Evolutionary conservation across 2,888 invertebrate genomes (phyloP), one percentile per base, ranked within the genome.

Genomic region (Serripes groenlandicus): DNA sequence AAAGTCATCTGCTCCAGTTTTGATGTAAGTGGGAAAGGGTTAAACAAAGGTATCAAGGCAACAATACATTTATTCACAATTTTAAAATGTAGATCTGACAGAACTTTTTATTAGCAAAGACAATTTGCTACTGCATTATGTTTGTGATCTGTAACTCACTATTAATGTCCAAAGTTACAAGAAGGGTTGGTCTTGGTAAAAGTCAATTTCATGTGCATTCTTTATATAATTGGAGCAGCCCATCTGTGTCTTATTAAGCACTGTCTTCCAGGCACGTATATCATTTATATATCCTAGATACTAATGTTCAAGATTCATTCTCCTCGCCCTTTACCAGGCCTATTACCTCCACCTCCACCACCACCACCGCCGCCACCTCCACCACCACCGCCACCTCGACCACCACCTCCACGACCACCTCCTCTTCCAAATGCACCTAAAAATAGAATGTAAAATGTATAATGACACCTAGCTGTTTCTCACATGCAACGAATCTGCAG

Each of bases 371-470:
- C 85, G 28, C 91, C 90, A 32, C 89, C 87, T 69, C 91, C 83
- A n/a, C 91, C 93, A 95, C 97, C 96, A 52, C 97, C 96, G 75
- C 93, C 92, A 11, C 90, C 91, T 18, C 91, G 88, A 3, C 90
- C 90, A 18, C 89, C 81, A 26, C 90, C 90, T 18, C 90, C 88
- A 23, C 90, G 84, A 56, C 90, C 85, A 30, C 91, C 90, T 34
- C 89, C 87, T 69, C 91, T 83, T n/a, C 91, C 93, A 95, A 97
- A 96, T 52, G 97, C 96, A 76, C 93, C 92, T 91, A 90, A 34
- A 56, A 71, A 23, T 32, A 52, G 32, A 54, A n/a, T 7, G 23
- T 3, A 34, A 37, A 54, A 23, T n/a, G 54, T 21, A 52, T 37
- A 28, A 69, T 11, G 60, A 93, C n/a, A n/a, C n/a, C n/a, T n/a